Conservation (phyloP, 53 echinoderm and acorn worm genomes). For the Patiria pectinifera region DNA sequence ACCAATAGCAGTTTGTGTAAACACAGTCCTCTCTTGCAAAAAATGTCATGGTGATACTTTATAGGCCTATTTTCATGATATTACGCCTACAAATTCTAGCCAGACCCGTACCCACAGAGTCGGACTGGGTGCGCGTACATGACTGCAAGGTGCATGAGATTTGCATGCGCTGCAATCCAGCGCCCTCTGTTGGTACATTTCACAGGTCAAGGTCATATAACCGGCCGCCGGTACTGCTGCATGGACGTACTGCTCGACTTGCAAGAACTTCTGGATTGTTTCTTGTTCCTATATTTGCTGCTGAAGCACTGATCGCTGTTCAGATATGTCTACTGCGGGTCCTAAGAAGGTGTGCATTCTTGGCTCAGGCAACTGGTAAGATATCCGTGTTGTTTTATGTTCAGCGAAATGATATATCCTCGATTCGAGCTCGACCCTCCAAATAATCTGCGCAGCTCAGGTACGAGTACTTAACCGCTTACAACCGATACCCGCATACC, state of each 20-base stretch:
- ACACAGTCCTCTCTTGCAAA: constrained; percentile 63
- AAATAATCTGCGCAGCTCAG: no score
- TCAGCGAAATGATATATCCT: no score
- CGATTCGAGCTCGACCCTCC: no score
- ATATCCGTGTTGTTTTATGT: background rate
- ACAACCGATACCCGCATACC: no score
- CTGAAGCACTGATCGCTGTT: background rate
- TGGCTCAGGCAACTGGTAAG: constrained; percentile 93
- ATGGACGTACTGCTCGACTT: background rate
- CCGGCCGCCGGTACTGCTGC: background rate
- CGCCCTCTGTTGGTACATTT: constrained; percentile 1
- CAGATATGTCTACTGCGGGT: constrained; percentile 22
- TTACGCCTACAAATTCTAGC: no score
- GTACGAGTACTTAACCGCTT: no score
- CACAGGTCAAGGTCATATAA: background rate
- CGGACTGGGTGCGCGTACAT: no score
- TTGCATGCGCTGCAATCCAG: background rate
- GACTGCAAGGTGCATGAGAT: no score
- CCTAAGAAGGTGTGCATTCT: constrained; percentile 85
- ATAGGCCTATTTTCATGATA: no score
- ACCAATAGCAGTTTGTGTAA: constrained; percentile 81
- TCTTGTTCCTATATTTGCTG: background rate
- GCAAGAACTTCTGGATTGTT: background rate
- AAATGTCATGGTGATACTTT: constrained; percentile 11
- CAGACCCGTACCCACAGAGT: no score